These are phyloP conservation scores for Sander lucioperca DNA, from an alignment of 2,113 vertebrate genomes.

Conservation along the genomic window DNA sequence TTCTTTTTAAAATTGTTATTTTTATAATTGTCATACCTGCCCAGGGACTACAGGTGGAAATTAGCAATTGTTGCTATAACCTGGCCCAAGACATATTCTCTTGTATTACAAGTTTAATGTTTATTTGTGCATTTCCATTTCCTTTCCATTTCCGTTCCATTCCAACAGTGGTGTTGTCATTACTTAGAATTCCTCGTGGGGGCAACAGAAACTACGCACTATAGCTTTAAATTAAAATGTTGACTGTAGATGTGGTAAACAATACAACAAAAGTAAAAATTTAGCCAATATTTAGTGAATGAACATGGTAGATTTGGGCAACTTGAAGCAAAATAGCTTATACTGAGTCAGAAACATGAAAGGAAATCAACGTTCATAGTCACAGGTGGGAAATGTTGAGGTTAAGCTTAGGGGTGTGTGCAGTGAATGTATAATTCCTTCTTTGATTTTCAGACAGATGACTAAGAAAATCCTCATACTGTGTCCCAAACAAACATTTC, in stretches of 20 bases:
- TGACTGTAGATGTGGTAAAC: not conserved
- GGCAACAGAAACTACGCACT: too few species aligned
- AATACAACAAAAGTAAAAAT: not conserved
- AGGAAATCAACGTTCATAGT: not conserved
- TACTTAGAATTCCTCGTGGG: too few species aligned
- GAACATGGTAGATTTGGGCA: not conserved
- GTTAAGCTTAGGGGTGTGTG: slow-evolving; percentile 12
- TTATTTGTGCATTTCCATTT: too few species aligned
- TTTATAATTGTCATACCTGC: too few species aligned
- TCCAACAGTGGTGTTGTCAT: too few species aligned
- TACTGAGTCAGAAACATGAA: not conserved
- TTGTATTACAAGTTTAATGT: too few species aligned
- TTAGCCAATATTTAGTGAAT: not conserved
- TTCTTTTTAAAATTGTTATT: too few species aligned
- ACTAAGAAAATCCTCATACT: slow-evolving; percentile 41
- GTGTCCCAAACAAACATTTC: slow-evolving; percentile 32
- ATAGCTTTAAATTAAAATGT: not conserved
- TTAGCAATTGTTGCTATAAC: too few species aligned
- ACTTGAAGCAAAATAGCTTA: not conserved
- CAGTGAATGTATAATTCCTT: slow-evolving; percentile 7
- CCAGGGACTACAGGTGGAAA: too few species aligned
- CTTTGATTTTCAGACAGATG: slow-evolving; percentile 57
- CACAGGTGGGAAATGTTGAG: slow-evolving; percentile 34
- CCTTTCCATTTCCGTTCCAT: too few species aligned
- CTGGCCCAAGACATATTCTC: too few species aligned